Base-by-base conservation (phyloP, 2,888 invertebrate genomes). In the Colostygia pectinataria region DNA sequence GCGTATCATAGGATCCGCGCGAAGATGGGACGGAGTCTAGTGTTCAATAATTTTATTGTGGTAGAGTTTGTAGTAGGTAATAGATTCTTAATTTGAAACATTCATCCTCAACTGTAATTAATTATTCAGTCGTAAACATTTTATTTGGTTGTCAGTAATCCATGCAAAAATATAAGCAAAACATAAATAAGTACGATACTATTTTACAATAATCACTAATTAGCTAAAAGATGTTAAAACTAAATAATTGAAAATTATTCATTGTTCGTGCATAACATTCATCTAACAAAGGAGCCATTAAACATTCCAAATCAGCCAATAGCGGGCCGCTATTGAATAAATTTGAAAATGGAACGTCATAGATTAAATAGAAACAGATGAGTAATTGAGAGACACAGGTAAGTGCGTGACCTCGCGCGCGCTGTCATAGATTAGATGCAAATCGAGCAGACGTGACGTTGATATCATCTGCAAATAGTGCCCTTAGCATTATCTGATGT, bases 401-500 rank as follows among this genome's bases (percentile, higher is more conserved):
- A 50, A 29, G 46, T 36, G 45, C 47, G 54, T 46, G 49, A 48
- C 25, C 43, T 52, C 45, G 38, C 54, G 56, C 54, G 49, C 43
- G 52, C 41, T 60, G 53, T 59, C 52, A 48, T 10, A 58, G 64
- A 61, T 62, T 46, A 62, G 59, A 60, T 62, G 34, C 44, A 51
- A 51, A 61, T 61, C 55, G 56, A 28, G 24, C 37, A 56, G 56
- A 61, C 64, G 64, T 64, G 64, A 61, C 51, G 33, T 23, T 27
- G 64, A 64, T 61, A 49, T 38, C 37, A 63, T 57, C 58, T 57
- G 48, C 33, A 33, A 25, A 42, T 20, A 6, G 28, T 31, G 4
- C n/a, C 31, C 6, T 6, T 10, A 40, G 31, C 40, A 40, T 23
- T 12, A 20, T 20, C 34, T 23, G 20, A 34, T 20, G 1, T 12